phyloP scores from a whole-genome alignment of 2,888 invertebrate genomes.

The Drosophila formosana region DNA sequence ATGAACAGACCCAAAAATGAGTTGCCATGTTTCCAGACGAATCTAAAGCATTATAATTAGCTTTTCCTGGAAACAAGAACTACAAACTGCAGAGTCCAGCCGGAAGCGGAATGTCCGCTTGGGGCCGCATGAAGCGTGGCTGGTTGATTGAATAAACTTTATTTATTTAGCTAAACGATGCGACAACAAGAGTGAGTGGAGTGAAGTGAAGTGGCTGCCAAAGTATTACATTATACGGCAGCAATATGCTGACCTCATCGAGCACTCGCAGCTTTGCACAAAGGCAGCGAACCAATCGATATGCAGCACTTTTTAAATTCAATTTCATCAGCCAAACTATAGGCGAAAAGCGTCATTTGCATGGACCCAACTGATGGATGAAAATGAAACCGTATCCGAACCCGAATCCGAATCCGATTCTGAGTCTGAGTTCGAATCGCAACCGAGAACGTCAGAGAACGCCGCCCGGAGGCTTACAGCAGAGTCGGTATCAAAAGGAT shows the following conservation, averaged over 20 bases:
- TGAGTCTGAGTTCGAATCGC: neutral
- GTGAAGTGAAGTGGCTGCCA: slow-evolving; percentile 8
- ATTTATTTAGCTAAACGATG: slow-evolving; percentile 39
- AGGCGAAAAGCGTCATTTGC: slow-evolving; percentile 13
- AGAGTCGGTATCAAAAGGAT: slow-evolving; percentile 10
- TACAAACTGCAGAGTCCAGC: no score
- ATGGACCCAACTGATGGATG: neutral
- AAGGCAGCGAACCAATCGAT: slow-evolving; percentile 30
- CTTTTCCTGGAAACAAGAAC: neutral
- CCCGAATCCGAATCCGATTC: neutral
- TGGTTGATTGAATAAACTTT: slow-evolving; percentile 1
- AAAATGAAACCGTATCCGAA: slow-evolving; percentile 1
- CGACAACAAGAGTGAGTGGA: neutral
- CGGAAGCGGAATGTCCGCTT: no score
- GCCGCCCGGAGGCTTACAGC: slow-evolving; percentile 12
- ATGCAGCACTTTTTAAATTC: slow-evolving; percentile 44
- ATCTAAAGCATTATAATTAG: neutral
- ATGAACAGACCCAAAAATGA: no score
- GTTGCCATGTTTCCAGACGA: no score
- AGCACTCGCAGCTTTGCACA: slow-evolving; percentile 38
- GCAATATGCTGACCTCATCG: slow-evolving; percentile 45
- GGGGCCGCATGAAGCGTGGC: neutral
- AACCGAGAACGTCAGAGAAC: neutral
- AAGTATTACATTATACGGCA: slow-evolving; percentile 34
- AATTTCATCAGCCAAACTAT: slow-evolving; percentile 12